These are phyloP conservation scores for Amiota mariae DNA, from an alignment of 2,888 invertebrate species.

Conservation along the genomic window DNA sequence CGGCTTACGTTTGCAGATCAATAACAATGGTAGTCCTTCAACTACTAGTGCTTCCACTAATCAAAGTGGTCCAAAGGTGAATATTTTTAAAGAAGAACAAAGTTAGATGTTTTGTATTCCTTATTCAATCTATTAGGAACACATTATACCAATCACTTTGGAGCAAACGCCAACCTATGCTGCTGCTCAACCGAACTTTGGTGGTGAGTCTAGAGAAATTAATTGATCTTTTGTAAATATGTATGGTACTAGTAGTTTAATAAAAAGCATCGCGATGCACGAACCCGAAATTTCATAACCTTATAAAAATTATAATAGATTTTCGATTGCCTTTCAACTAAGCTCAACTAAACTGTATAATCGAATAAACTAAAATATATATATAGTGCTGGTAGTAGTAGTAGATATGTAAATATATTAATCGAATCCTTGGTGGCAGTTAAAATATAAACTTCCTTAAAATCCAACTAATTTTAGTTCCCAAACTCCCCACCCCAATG, in stretches of 20 bases:
- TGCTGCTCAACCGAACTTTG: constrained; percentile 69
- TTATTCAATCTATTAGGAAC: constrained; percentile 60
- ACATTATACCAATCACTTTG: constrained; percentile 72
- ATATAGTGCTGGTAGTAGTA: too few relatives aligned
- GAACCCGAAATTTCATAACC: neutral
- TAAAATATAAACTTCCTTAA: too few relatives aligned
- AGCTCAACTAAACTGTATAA: neutral
- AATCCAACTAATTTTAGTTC: too few relatives aligned
- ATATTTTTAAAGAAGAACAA: neutral
- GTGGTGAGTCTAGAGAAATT: constrained; percentile 60
- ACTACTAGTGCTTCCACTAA: constrained; percentile 50
- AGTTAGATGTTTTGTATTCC: neutral
- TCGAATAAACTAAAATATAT: too few relatives aligned
- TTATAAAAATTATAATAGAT: neutral
- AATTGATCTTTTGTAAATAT: neutral
- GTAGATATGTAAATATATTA: too few relatives aligned
- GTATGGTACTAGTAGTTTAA: neutral
- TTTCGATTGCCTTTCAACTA: neutral
- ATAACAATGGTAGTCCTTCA: constrained; percentile 52
- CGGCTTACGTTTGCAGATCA: constrained; percentile 69
- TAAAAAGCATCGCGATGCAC: neutral
- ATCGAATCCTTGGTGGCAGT: too few relatives aligned
- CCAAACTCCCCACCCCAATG: too few relatives aligned
- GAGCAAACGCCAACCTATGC: constrained; percentile 71
- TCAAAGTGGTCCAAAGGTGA: constrained; percentile 65